These are phyloP conservation scores for Sarcophaga subvicina DNA, from an alignment of 2,888 invertebrate genomes.

Conservation along the genomic window DNA sequence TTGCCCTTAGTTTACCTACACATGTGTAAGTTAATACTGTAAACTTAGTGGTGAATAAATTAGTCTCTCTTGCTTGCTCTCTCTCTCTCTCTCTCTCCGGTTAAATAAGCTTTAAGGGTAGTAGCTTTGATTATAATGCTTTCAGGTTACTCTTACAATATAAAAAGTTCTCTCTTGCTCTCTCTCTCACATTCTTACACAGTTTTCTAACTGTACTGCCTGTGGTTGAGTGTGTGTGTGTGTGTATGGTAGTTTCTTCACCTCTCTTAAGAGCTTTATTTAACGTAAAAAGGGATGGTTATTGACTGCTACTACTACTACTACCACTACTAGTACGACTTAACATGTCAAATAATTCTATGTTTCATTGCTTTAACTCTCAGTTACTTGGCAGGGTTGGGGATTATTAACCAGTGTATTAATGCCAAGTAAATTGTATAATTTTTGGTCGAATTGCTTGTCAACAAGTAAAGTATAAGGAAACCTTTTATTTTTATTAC, in stretches of 20 bases:
- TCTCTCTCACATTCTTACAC: neutral
- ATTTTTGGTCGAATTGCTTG: conserved; percentile 4
- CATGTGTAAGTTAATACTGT: neutral
- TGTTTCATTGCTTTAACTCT: neutral
- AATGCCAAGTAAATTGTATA: neutral
- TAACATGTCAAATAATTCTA: neutral
- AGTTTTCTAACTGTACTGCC: conserved; percentile 16
- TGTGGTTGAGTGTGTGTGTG: no score
- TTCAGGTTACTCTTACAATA: neutral
- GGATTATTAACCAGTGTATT: no score
- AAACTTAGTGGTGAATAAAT: conserved; percentile 53
- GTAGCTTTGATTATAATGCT: conserved; percentile 36
- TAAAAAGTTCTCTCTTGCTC: neutral
- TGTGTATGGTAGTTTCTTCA: no score
- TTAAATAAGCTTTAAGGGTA: conserved; percentile 64
- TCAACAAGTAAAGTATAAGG: no score
- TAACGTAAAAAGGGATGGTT: neutral
- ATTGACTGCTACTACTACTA: neutral
- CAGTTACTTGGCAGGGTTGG: conserved; percentile 12
- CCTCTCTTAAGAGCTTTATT: neutral
- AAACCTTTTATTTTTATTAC: no score
- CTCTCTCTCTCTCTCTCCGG: neutral
- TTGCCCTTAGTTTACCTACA: neutral
- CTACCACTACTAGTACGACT: neutral
- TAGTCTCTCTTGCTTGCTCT: neutral